These are phyloP conservation scores for Illadopsis cleaveri DNA, from an alignment of 2,113 vertebrate species.

Conservation along the genomic window DNA sequence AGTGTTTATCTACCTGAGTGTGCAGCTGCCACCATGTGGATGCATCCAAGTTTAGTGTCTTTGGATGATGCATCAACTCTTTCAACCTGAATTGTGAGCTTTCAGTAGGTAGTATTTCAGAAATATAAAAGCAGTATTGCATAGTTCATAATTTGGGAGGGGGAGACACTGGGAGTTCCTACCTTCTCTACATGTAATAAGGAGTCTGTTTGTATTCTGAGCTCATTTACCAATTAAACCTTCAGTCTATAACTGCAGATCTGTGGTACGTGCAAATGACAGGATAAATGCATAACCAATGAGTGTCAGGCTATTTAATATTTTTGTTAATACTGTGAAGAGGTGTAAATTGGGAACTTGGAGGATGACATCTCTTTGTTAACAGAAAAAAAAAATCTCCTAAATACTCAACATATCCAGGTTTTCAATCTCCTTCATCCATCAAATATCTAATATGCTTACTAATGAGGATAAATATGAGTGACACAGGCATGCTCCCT, in stretches of 20 bases:
- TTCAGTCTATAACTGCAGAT: neutral
- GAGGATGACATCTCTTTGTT: neutral
- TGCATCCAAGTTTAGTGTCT: neutral
- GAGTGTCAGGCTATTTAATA: neutral
- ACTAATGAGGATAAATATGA: neutral
- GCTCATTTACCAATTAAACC: neutral
- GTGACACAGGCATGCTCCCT: neutral
- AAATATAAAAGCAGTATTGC: neutral
- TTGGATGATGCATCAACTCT: neutral
- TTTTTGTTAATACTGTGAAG: neutral
- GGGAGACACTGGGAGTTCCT: fast-evolving
- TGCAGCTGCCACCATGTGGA: fast-evolving
- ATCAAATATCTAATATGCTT: neutral
- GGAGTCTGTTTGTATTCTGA: neutral
- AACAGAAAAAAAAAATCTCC: neutral
- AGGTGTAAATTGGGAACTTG: neutral
- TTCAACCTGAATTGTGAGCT: neutral
- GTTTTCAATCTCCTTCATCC: neutral
- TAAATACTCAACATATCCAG: neutral
- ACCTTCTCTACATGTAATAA: neutral
- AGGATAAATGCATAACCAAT: neutral
- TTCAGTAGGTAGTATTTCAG: neutral
- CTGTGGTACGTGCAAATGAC: neutral
- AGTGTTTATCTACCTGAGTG: neutral
- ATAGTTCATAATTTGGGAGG: neutral